phyloP scores from a whole-genome alignment of 2,797 vertebrate genomes.

The Siniperca obscura region DNA sequence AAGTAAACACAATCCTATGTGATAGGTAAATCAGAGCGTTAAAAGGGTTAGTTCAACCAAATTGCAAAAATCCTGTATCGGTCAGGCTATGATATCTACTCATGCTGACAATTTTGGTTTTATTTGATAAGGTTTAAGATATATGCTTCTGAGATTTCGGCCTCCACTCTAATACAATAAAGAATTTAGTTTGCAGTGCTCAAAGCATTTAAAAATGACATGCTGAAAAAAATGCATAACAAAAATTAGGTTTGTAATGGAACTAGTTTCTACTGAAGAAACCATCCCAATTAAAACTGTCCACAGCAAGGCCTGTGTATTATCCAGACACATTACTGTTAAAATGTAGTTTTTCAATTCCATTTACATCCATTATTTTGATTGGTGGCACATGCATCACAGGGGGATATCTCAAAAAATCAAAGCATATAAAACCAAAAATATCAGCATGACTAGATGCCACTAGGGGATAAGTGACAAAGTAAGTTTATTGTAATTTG shows the following conservation, averaged over 20 bases:
- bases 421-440: not conserved
- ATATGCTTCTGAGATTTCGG: not conserved
- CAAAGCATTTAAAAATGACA: not conserved
- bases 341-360: not conserved
- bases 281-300: not conserved
- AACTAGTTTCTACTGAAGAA: not conserved
- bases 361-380: not conserved
- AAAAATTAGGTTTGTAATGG: not conserved
- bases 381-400: not conserved
- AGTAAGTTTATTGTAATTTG: not conserved
- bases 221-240: not conserved
- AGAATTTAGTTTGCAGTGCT: not conserved
- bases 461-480: not conserved
- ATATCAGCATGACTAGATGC: conserved; percentile 5
- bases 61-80: not conserved
- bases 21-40: not conserved
- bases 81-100: not conserved
- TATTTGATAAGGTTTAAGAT: not conserved
- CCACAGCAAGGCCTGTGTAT: not conserved
- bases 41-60: not conserved
- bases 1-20: not conserved
- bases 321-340: not conserved
- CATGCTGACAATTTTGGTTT: not conserved
- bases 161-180: not conserved
- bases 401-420: not conserved